Percentiles rank a stretch among this genome's conserved stretches.
Evolutionary conservation across 1,140 invertebrate species (phyloP).

Genomic region (Drosophila melanica): DNA sequence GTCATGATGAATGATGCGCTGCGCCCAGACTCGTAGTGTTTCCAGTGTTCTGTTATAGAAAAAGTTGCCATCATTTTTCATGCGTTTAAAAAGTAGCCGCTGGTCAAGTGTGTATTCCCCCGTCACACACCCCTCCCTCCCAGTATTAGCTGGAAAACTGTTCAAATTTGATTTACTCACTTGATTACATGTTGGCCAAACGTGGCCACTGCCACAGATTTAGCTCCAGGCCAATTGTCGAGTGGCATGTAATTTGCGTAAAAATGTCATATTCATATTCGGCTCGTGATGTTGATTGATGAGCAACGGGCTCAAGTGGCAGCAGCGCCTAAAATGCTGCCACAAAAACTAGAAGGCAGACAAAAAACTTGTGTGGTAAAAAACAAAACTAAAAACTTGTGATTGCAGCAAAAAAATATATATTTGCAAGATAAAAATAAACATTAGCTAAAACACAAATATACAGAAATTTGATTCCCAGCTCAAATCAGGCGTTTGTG

Average conservation of each 20-base stretch:
- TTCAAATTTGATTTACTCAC: slow-evolving; percentile 82
- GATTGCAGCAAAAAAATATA: neutral
- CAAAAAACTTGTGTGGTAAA: neutral
- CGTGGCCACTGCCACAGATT: slow-evolving; percentile 31
- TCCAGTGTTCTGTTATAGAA: neutral
- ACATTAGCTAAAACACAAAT: too few relatives aligned
- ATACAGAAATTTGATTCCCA: too few relatives aligned
- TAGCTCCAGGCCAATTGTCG: slow-evolving; percentile 65
- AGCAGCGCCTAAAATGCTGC: slow-evolving; percentile 37
- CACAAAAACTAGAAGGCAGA: neutral
- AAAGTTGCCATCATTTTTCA: slow-evolving; percentile 71
- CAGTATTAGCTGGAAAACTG: slow-evolving; percentile 63
- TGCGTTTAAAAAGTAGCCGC: slow-evolving; percentile 68
- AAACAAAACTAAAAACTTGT: neutral
- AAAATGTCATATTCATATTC: slow-evolving; percentile 82
- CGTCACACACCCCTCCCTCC: neutral
- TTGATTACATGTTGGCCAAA: slow-evolving; percentile 62
- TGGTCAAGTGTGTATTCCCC: slow-evolving; percentile 29
- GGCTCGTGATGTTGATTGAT: slow-evolving; percentile 70
- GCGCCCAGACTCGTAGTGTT: slow-evolving; percentile 3
- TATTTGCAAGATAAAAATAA: neutral
- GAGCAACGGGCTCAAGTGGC: slow-evolving; percentile 51
- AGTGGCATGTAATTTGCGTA: slow-evolving; percentile 79
- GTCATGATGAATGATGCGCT: slow-evolving; percentile 78
- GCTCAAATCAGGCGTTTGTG: too few relatives aligned